These are phyloP conservation scores for Ophraella communa DNA, from an alignment of 2,888 invertebrate genomes.

Conservation along the genomic window DNA sequence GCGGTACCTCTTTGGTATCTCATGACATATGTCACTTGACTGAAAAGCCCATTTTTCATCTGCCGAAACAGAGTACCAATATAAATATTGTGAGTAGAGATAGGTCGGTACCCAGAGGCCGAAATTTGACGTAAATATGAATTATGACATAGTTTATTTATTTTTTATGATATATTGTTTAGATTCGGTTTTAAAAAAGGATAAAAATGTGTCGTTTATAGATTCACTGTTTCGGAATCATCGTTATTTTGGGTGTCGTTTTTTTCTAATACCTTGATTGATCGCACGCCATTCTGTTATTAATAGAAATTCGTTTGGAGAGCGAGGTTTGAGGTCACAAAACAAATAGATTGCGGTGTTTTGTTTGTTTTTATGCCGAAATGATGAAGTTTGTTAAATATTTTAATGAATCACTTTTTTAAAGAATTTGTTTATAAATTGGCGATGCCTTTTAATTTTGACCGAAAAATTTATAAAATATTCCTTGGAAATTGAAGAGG, in stretches of 20 bases:
- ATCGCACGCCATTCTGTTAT: constrained; percentile 40
- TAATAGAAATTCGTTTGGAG: constrained; percentile 31
- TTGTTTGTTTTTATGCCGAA: background rate
- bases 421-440: background rate
- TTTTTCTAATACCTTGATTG: constrained; percentile 47
- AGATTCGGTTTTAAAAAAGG: background rate
- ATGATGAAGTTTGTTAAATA: background rate
- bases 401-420: constrained; percentile 29
- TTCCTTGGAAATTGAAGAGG: too few relatives aligned
- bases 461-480: too few relatives aligned
- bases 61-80: constrained; percentile 49
- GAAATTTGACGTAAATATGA: background rate
- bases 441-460: too few relatives aligned
- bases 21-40: constrained; percentile 47
- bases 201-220: too few relatives aligned
- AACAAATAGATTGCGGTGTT: constrained; percentile 9
- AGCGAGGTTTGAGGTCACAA: constrained; percentile 8
- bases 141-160: background rate
- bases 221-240: background rate
- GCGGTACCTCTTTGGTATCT: constrained; percentile 45
- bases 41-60: constrained; percentile 52
- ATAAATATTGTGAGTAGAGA: constrained; percentile 54
- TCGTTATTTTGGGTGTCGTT: background rate
- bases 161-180: background rate
- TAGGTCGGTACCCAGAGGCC: constrained; percentile 1